Evolutionary conservation across 2,888 invertebrate genomes (phyloP).

Genomic region (Brachylomia viminalis): DNA sequence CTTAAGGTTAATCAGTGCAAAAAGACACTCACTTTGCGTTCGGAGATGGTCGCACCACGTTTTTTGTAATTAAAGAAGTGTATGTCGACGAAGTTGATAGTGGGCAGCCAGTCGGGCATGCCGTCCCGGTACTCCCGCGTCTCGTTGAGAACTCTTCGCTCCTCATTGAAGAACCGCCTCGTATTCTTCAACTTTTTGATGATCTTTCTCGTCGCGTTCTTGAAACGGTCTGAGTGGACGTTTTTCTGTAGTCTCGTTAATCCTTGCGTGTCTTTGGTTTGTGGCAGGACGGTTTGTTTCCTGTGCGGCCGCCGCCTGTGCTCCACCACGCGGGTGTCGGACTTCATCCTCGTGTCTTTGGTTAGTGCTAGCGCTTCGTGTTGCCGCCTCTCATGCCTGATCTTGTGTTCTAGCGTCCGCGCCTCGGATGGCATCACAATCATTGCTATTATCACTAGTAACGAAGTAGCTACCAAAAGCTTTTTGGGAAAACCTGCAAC

Average conservation of each 20-base stretch:
- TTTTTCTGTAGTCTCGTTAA: conserved; percentile 74
- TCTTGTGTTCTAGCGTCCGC: conserved; percentile 78
- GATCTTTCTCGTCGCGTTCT: conserved; percentile 81
- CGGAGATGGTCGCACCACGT: conserved; percentile 76
- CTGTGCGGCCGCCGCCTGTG: conserved; percentile 71
- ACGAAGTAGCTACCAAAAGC: conserved; percentile 88
- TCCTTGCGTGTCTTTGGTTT: conserved; percentile 78
- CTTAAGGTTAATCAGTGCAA: conserved; percentile 48
- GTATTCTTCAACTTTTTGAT: conserved; percentile 83
- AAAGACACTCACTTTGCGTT: conserved; percentile 82
- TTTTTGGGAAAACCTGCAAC: conserved; percentile 89
- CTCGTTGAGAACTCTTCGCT: conserved; percentile 79
- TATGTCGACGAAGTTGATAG: conserved; percentile 85
- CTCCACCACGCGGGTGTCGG: conserved; percentile 66
- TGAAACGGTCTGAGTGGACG: conserved; percentile 76
- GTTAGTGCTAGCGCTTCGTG: conserved; percentile 72
- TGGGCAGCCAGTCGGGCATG: conserved; percentile 85
- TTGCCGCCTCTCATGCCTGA: conserved; percentile 80
- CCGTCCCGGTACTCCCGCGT: conserved; percentile 82
- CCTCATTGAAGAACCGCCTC: conserved; percentile 80
- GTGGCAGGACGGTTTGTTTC: conserved; percentile 72
- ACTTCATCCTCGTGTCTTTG: conserved; percentile 73
- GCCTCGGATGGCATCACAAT: conserved; percentile 84
- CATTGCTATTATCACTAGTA: conserved; percentile 86
- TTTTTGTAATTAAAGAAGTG: conserved; percentile 82